Percentiles rank a stretch among this genome's conserved stretches.
Evolutionary conservation across 2,888 invertebrate species (phyloP).

Genomic region (Erebia aethiops): DNA sequence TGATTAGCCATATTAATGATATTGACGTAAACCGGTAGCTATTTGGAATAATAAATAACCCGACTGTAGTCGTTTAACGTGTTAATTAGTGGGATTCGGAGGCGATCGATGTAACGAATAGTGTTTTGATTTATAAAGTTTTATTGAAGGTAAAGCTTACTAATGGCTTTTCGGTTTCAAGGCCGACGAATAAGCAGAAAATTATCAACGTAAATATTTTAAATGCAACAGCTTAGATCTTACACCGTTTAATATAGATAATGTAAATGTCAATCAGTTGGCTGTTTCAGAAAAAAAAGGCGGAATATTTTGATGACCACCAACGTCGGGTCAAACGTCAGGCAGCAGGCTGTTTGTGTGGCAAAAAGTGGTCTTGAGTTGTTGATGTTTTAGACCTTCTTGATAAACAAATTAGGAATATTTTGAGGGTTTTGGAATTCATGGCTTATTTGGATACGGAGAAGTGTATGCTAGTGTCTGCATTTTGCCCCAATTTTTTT

Average conservation of each 20-base stretch:
- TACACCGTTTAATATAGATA: slow-evolving; percentile 10
- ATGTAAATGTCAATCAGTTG: slow-evolving; percentile 16
- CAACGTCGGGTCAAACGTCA: slow-evolving; percentile 21
- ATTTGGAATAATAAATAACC: slow-evolving; percentile 40
- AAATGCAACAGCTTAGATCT: background rate
- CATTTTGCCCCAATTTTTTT: background rate
- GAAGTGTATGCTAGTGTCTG: background rate
- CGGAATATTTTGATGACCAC: slow-evolving; percentile 17
- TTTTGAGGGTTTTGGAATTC: background rate
- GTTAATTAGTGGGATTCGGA: slow-evolving; percentile 12
- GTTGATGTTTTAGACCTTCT: slow-evolving; percentile 4
- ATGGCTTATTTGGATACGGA: background rate
- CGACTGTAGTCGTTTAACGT: slow-evolving; percentile 1
- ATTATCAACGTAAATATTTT: background rate
- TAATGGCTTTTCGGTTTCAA: background rate
- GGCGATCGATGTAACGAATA: background rate
- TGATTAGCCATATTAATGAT: slow-evolving; percentile 61
- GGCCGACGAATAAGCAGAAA: background rate
- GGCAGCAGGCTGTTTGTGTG: background rate
- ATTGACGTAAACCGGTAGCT: slow-evolving; percentile 58
- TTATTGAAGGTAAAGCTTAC: background rate
- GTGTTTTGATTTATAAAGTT: slow-evolving; percentile 4
- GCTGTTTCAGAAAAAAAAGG: slow-evolving; percentile 3
- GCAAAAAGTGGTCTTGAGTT: slow-evolving; percentile 9
- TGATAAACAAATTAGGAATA: slow-evolving; percentile 10